A percentile compares a stretch with the other conserved stretches of the same genome.
These are phyloP conservation scores for Staurois parvus DNA, from an alignment of 2,797 vertebrate genomes.

Conservation along the genomic window DNA sequence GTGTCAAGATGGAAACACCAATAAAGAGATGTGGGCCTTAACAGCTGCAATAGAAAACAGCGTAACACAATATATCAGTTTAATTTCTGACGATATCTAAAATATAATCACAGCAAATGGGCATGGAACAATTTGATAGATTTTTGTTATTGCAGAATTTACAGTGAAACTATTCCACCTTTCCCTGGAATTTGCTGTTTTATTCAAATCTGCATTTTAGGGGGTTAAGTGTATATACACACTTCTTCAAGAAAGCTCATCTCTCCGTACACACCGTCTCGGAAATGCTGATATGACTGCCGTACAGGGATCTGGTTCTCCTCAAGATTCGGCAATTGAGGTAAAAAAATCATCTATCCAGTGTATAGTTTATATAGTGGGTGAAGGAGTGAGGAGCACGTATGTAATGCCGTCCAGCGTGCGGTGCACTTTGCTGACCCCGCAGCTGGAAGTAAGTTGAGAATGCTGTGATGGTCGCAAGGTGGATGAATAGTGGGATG, in stretches of 20 bases:
- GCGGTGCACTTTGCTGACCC: background rate
- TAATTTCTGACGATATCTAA: too few species aligned
- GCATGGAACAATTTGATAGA: background rate
- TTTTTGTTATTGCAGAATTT: background rate
- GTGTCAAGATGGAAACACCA: too few species aligned
- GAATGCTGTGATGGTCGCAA: too few species aligned
- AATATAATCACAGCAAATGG: too few species aligned
- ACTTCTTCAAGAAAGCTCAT: constrained; percentile 9
- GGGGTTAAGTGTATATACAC: constrained; percentile 10
- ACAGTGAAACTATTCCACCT: background rate
- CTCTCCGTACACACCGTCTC: background rate
- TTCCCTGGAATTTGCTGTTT: background rate
- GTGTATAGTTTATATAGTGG: background rate
- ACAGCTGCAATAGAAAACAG: too few species aligned
- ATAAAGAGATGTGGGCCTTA: too few species aligned
- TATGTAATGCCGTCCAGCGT: background rate
- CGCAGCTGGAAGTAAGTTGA: background rate
- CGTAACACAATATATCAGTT: too few species aligned
- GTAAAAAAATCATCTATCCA: background rate
- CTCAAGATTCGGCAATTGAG: constrained; percentile 11
- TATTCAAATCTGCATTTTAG: background rate
- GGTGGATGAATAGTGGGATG: background rate
- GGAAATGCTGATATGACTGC: constrained; percentile 13
- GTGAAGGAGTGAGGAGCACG: constrained; percentile 30
- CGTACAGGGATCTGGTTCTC: constrained; percentile 32